Base-by-base conservation (phyloP, 1,140 invertebrate species). In the Diploscapter pachys region DNA sequence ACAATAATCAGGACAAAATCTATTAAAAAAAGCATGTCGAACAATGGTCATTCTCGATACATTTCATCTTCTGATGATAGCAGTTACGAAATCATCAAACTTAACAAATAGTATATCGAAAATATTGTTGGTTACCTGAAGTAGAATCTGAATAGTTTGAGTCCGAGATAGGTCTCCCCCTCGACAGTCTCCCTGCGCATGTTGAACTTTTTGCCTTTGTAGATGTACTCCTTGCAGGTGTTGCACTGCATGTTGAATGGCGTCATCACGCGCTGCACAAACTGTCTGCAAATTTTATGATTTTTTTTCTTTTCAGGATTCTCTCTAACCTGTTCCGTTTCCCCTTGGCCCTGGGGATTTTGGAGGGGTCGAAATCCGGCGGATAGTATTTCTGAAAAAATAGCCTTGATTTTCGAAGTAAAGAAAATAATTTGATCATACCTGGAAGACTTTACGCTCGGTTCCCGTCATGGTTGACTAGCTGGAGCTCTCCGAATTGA, bases 141-240 rank as follows among this genome's bases (percentile, higher is more conserved):
- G 80, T 91, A 91, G 87, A 98, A 97, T 73, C 96, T 89, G 85
- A 98, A 99, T 81, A 99, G 96, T 79, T 95, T 89, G 73, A 99
- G 93, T 4, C 96, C 97, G n/a, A 99, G 88, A 86, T 98, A 99
- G 82, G 92, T 93, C 87, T 98, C 92, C 85, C 96, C 93, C 87
- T 98, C 94, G 0, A 98, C 96, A 85, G 98, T 96, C 87, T 99
- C 97, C 88, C 99, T 98, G 57, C 95, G 88, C 0, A 97, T 96
- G 88, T 99, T 99, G 84, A 99, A 99, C 86, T 99, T 99, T 86
- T 98, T 99, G 11, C 96, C 75, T 65, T 89, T 99, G 86, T 99
- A 99, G 84, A 99, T 99, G 83, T 99, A 99, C 87, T 98, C 96
- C 8, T 96, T 95, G 86, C 97, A 99, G 4, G 96, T 99, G 81